A percentile compares a stretch with the other conserved stretches of the same genome.
phyloP scores from a whole-genome alignment of 1,140 invertebrate genomes.

The Rhopalosiphum maidis region DNA sequence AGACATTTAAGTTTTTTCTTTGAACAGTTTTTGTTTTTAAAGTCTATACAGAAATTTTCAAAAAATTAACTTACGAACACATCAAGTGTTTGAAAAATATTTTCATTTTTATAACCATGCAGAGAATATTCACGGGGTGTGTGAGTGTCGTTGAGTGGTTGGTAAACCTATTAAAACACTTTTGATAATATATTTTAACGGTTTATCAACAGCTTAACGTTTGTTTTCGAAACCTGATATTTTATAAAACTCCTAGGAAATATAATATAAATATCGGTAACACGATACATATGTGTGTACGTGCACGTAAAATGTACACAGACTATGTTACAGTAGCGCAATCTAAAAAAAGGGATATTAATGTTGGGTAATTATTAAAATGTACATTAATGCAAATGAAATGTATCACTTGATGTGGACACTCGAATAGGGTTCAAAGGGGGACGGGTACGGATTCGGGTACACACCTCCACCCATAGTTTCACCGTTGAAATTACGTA shows the following conservation, averaged over 20 bases:
- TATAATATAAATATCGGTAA: not conserved
- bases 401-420: not conserved
- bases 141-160: not conserved
- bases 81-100: not conserved
- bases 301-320: not conserved
- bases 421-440: not conserved
- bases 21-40: not conserved
- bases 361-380: not conserved
- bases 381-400: not conserved
- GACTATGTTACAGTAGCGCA: not conserved
- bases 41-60: not conserved
- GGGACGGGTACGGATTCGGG: not conserved
- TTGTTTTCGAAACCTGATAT: not conserved
- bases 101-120: not conserved
- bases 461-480: not conserved
- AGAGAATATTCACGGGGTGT: not conserved
- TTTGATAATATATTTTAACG: not conserved
- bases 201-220: not conserved
- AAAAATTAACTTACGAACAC: not conserved
- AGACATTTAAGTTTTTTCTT: not conserved
- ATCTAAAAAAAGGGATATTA: not conserved
- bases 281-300: too few relatives aligned
- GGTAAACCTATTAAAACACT: not conserved
- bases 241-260: not conserved
- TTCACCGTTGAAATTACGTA: too few relatives aligned